Evolutionary conservation across 1,140 invertebrate species (phyloP).

Genomic region (Drosophila leontia): DNA sequence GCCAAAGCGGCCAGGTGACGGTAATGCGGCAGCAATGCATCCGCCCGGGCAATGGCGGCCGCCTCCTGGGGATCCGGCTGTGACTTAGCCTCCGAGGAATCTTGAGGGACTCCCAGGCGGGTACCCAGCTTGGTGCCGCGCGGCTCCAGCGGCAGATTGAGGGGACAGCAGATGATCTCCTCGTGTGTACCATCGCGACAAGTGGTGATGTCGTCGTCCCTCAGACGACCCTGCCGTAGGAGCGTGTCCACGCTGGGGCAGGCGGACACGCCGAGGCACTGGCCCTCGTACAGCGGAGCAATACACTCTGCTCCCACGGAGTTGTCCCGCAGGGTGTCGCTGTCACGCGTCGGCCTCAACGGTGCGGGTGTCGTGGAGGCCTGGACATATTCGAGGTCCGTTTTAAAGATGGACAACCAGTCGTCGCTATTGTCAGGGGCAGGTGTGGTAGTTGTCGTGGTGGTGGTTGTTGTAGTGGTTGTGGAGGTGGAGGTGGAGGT

Average conservation of each 20-base stretch:
- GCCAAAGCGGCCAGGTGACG: constrained; percentile 58
- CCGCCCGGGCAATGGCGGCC: constrained; percentile 22
- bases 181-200: constrained; percentile 50
- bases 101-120: background rate
- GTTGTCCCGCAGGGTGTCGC: constrained; percentile 5
- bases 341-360: background rate
- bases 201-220: constrained; percentile 56
- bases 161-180: constrained; percentile 70
- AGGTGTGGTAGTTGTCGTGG: constrained; percentile 19
- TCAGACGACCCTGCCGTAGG: constrained; percentile 45
- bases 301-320: constrained; percentile 21
- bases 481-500: constrained; percentile 16
- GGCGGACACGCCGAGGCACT: constrained; percentile 43
- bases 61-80: constrained; percentile 10
- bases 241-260: constrained; percentile 50
- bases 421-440: constrained; percentile 2
- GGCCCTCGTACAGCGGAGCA: constrained; percentile 61
- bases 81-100: background rate
- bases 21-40: constrained; percentile 39
- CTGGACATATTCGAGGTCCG: constrained; percentile 43
- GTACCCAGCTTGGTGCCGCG: constrained; percentile 19
- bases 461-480: constrained; percentile 11
- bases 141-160: constrained; percentile 46
- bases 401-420: constrained; percentile 56
- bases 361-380: background rate